Evolutionary conservation across 2,888 invertebrate genomes (phyloP).

Genomic region (Bimastos eiseni): DNA sequence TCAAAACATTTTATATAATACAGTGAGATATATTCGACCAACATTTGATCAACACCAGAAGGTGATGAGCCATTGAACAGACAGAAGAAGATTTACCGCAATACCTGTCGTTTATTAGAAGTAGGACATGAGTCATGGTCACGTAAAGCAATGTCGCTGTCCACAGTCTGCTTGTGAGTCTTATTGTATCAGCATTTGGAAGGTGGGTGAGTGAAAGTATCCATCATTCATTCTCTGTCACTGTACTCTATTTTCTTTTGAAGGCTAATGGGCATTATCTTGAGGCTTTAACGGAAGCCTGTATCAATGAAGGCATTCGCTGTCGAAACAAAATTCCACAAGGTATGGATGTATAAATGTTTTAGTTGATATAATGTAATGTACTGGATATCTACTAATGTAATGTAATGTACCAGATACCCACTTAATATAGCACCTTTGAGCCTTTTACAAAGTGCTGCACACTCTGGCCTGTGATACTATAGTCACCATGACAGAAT

Average conservation of each 20-base stretch:
- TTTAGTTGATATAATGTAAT: too few relatives aligned
- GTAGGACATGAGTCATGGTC: background rate
- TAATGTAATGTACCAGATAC: too few relatives aligned
- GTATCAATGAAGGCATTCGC: conserved; percentile 53
- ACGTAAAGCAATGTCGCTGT: background rate
- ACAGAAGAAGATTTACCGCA: too few relatives aligned
- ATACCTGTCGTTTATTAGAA: background rate
- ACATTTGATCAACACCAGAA: too few relatives aligned
- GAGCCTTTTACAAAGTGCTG: too few relatives aligned
- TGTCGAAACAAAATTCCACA: background rate
- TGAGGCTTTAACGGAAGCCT: conserved; percentile 55
- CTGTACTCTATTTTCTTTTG: background rate
- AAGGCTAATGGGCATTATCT: conserved; percentile 52
- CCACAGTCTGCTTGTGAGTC: too few relatives aligned
- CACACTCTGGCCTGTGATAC: too few relatives aligned
- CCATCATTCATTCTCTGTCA: background rate
- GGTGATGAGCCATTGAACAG: too few relatives aligned
- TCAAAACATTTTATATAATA: background rate
- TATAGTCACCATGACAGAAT: too few relatives aligned
- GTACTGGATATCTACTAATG: too few relatives aligned
- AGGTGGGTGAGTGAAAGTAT: background rate
- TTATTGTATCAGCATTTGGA: background rate
- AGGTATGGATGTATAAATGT: background rate
- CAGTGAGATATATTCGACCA: too few relatives aligned
- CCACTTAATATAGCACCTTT: too few relatives aligned